phyloP scores from a whole-genome alignment of 2,797 vertebrate species.

The Sebastes umbrosus region DNA sequence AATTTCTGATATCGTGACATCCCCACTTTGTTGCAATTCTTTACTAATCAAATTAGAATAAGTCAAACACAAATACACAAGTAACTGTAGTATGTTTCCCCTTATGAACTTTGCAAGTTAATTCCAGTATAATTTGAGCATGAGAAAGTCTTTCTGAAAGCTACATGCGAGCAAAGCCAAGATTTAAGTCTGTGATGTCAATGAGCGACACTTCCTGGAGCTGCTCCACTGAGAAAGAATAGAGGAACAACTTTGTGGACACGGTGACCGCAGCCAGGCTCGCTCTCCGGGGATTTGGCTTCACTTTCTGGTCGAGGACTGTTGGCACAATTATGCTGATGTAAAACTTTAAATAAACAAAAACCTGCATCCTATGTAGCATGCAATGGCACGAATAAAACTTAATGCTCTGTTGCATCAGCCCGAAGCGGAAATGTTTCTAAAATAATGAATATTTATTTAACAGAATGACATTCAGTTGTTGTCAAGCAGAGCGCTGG shows the following conservation, averaged over 20 bases:
- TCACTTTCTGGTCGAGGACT: constrained; percentile 11
- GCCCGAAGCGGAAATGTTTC: neutral
- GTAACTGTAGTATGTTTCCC: too few relatives aligned
- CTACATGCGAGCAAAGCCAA: constrained; percentile 11
- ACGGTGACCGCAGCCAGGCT: constrained; percentile 34
- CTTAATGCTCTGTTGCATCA: constrained; percentile 7
- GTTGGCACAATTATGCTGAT: constrained; percentile 51
- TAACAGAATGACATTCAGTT: constrained; percentile 3
- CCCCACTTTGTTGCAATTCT: too few relatives aligned
- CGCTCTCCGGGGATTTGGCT: constrained; percentile 40
- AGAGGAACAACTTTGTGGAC: constrained; percentile 47
- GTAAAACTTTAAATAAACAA: constrained; percentile 53
- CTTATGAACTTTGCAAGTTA: neutral
- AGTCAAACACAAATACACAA: too few relatives aligned
- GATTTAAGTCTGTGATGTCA: constrained; percentile 45
- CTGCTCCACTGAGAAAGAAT: constrained; percentile 64
- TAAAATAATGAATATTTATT: constrained; percentile 46
- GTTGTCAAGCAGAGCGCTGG: neutral
- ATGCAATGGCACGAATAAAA: constrained; percentile 15
- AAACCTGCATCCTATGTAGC: constrained; percentile 28
- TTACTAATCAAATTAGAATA: too few relatives aligned
- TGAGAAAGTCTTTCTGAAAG: constrained; percentile 12
- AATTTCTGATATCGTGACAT: too few relatives aligned
- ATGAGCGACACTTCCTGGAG: constrained; percentile 62
- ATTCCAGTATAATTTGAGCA: constrained; percentile 2